A percentile compares a stretch with the other conserved stretches of the same genome.
phyloP scores from a whole-genome alignment of 2,888 invertebrate genomes.

The Eupithecia abbreviata region DNA sequence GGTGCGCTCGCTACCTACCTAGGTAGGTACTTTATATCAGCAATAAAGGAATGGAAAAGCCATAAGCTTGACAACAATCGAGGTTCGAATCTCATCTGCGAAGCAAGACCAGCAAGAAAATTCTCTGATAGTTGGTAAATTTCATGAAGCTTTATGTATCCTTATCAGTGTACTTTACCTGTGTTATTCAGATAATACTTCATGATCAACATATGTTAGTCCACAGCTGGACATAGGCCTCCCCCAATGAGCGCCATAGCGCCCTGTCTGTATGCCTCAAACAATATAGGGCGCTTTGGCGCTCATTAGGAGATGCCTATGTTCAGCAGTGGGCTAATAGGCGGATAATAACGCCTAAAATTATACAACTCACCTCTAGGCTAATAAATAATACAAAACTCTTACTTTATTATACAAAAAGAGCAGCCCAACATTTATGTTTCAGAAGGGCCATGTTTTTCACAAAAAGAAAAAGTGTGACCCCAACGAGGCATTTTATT shows the following conservation, averaged over 20 bases:
- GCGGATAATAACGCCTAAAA: neutral
- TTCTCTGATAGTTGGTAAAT: neutral
- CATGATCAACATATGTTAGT: too few relatives aligned
- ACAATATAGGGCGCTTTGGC: neutral
- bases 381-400: constrained; percentile 23
- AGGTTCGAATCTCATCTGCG: neutral
- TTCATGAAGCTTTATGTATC: too few relatives aligned
- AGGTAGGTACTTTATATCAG: neutral
- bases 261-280: neutral
- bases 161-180: too few relatives aligned
- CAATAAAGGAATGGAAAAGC: neutral
- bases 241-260: too few relatives aligned
- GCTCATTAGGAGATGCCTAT: neutral
- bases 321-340: neutral
- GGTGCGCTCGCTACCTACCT: neutral
- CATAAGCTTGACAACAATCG: neutral
- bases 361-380: neutral
- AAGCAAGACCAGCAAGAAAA: neutral
- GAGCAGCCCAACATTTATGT: constrained; percentile 51
- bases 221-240: too few relatives aligned
- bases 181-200: too few relatives aligned
- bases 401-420: constrained; percentile 53
- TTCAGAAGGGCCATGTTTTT: constrained; percentile 46
- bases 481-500: constrained; percentile 61
- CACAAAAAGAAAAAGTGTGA: constrained; percentile 59